Percentiles rank a stretch among this genome's conserved stretches.
Evolutionary conservation across 2,797 vertebrate species (phyloP).

Genomic region (Xenops minutus): DNA sequence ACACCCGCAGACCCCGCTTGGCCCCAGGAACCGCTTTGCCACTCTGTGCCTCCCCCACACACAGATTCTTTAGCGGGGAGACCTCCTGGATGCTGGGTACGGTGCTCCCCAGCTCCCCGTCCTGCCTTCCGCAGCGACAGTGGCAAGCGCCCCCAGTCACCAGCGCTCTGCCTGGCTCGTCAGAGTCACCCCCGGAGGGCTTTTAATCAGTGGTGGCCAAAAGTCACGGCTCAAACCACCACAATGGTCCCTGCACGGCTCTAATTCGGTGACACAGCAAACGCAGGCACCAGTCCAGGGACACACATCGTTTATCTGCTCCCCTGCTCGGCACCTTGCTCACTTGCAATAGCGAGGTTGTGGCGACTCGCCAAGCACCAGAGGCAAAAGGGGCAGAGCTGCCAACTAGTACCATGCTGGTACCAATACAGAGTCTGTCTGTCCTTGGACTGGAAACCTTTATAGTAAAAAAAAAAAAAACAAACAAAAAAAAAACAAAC

Average conservation of each 20-base stretch:
- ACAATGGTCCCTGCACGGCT: not conserved
- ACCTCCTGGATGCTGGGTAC: accelerated
- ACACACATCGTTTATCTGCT: not conserved
- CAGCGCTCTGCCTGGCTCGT: accelerated
- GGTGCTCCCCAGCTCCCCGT: accelerated
- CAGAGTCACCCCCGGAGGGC: not conserved
- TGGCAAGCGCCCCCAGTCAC: accelerated
- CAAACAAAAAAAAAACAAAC: too few species aligned
- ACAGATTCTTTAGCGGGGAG: not conserved
- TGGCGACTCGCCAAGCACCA: accelerated
- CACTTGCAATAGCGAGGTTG: not conserved
- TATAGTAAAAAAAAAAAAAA: not conserved
- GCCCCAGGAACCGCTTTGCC: accelerated
- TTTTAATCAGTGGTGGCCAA: not conserved
- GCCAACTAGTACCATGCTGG: not conserved
- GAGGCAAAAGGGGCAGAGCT: not conserved
- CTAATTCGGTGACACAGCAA: not conserved
- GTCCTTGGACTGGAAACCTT: not conserved
- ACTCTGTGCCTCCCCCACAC: not conserved
- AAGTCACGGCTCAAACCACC: accelerated
- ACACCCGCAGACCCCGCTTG: accelerated
- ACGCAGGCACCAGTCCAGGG: not conserved
- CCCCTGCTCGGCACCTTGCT: not conserved
- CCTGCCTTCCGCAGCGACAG: not conserved
- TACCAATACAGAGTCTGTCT: not conserved